These are phyloP conservation scores for Lytechinus pictus DNA, from an alignment of 35 echinoderm and acorn worm species.

Conservation along the genomic window DNA sequence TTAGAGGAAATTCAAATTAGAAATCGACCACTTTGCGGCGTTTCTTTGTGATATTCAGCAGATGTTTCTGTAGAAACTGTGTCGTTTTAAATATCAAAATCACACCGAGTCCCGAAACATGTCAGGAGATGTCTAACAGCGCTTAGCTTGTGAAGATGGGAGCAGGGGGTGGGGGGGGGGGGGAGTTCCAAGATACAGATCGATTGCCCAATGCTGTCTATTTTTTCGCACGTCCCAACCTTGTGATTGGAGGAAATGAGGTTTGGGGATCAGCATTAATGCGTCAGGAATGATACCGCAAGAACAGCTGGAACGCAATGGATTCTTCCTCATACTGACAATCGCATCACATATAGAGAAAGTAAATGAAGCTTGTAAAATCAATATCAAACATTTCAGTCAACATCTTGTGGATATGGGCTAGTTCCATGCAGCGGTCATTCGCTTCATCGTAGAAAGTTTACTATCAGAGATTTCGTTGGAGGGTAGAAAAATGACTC, in stretches of 20 bases:
- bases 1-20: too few relatives aligned
- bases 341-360: neutral
- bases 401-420: neutral
- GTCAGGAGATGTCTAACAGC: neutral
- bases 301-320: neutral
- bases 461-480: too few relatives aligned
- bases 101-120: neutral
- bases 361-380: neutral
- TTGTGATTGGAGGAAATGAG: constrained; percentile 2
- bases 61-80: too few relatives aligned
- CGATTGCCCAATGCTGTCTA: neutral
- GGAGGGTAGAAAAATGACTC: too few relatives aligned
- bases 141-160: neutral
- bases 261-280: constrained; percentile 4
- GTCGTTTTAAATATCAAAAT: too few relatives aligned
- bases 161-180: neutral
- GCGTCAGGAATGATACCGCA: neutral
- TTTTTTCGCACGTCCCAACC: neutral
- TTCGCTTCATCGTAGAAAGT: too few relatives aligned
- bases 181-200: neutral
- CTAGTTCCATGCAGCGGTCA: neutral
- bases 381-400: neutral
- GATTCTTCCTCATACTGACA: neutral
- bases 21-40: too few relatives aligned
- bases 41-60: too few relatives aligned